Base-by-base conservation (phyloP, 2,888 invertebrate genomes). In the Julus scanicus region DNA sequence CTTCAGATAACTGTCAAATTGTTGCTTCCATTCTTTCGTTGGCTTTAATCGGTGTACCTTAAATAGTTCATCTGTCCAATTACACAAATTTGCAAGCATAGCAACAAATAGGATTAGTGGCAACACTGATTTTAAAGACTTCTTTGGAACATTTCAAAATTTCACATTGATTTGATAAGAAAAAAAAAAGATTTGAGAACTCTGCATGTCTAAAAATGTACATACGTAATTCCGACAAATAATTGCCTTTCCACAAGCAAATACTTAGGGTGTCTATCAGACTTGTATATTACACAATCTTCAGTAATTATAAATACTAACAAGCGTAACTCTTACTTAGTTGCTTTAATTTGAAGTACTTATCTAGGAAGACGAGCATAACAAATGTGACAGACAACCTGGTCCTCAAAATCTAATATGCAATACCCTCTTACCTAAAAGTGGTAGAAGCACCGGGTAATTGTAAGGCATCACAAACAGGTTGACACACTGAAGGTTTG, bases 381-480 rank as follows among this genome's bases (percentile, higher is more conserved):
- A 80, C 13, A 37, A 11, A 80, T 80, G 37, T 80, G 37, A 29
- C 37, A 80, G 80, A 80, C 80, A 80, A 29, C 80, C 37, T 80
- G 80, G 37, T 80, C 37, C 80, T 37, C 80, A 37, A 13, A 29
- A 37, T 80, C 44, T 13, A 80, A 80, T 80, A 80, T 80, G 9
- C 5, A 29, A 13, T 4, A 37, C 11, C 4, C 29, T 13, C 39
- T 88, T 92, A 92, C 93, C 93, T 48, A 99, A 93, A 13, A 99
- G 93, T 0, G 98, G 97, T 91, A 99, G 93, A 53, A 99, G 93
- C 57, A 97, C 96, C 1, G 99, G 99, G 93, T 99, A 99, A 93
- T 99, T 99, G 93, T 99, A 99, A 44, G 99, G 99, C 94, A 99
- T 95, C 6, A 99, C 97, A 93, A 98, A 98, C 89, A 99, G 93